Base-by-base conservation (phyloP, 2,797 vertebrate genomes). In the Cygnus olor region DNA sequence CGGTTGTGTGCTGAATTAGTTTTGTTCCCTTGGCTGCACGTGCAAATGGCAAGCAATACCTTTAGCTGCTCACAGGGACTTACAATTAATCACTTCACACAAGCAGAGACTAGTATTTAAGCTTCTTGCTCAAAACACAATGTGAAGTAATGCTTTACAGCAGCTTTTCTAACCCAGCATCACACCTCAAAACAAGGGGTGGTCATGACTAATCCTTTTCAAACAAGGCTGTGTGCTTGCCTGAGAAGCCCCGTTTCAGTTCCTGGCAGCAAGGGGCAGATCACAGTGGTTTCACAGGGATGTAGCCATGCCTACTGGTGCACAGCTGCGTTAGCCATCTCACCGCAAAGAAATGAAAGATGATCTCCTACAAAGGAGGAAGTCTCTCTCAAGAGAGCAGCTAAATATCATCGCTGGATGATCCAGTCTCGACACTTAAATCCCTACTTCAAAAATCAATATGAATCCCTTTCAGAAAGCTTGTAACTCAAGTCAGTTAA, bases 261-360 rank as follows among this genome's bases (percentile, higher is more conserved):
- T 70, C 45, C 65, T 28, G 71, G 71, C 53, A 78, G 73, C 15
- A 32, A 12, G 22, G 1, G 0, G 14, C 16, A 49, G 58, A 21
- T 38, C 20, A 4, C 24, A 12, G 12, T 25, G n/a, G 54, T 27
- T 80, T 72, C 38, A 38, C 61, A 54, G 45, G 32, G 24, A 14
- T 24, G 19, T 16, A 34, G 32, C 63, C 32, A 6, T 0, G 3
- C 6, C 27, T 11, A 7, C 27, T 40, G 0, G 0, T 2, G 6
- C 6, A 4, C 2, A 68, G 45, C 69, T 70, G 30, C 1, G 0
- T 14, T 11, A 36, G 20, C 5, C 17, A 21, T 32, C 49, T 65
- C 79, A 42, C 79, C 30, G 16, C 0, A 0, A 18, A 71, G 66
- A 85, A 64, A 40, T 3, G 21, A 73, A 81, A 64, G 38, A 51